These are phyloP conservation scores for Helostoma temminkii DNA, from an alignment of 2,797 vertebrate species.

Conservation along the genomic window DNA sequence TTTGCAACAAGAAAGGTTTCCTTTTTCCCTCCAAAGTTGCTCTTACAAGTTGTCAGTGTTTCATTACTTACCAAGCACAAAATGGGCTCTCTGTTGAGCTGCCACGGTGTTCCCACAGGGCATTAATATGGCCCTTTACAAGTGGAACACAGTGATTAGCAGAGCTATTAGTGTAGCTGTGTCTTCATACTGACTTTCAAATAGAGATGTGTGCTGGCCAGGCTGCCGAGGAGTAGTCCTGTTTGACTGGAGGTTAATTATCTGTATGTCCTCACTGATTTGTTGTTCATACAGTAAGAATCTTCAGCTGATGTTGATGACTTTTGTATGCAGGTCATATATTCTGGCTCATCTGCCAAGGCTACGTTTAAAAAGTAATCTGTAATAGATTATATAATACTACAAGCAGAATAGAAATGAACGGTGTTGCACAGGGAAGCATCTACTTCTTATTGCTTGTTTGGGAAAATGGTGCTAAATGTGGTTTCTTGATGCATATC, in stretches of 20 bases:
- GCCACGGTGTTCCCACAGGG: conserved; percentile 24
- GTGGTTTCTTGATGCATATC: background rate
- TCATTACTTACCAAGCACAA: conserved; percentile 37
- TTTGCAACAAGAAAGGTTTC: background rate
- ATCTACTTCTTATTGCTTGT: background rate
- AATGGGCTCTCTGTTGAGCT: conserved; percentile 34
- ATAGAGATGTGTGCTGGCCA: conserved; percentile 47
- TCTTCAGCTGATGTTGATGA: conserved; percentile 3
- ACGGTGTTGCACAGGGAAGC: background rate
- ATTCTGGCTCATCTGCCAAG: background rate
- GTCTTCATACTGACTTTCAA: conserved; percentile 57
- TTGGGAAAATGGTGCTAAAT: background rate
- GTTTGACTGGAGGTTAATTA: conserved; percentile 31
- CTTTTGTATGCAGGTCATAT: conserved; percentile 1
- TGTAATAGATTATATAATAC: background rate
- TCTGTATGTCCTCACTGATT: conserved; percentile 35
- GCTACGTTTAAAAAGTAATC: background rate
- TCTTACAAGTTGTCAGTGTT: conserved; percentile 22
- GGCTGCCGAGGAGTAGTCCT: conserved; percentile 29
- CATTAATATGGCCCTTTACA: conserved; percentile 38
- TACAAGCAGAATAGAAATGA: background rate
- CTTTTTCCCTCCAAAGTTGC: conserved; percentile 4
- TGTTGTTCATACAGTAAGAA: background rate
- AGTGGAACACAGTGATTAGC: conserved; percentile 67
- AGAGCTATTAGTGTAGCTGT: conserved; percentile 57